A percentile compares a stretch with the other conserved stretches of the same genome.
Conservation (phyloP, 2,113 vertebrate species). For the Hippocampus guttulatus region DNA sequence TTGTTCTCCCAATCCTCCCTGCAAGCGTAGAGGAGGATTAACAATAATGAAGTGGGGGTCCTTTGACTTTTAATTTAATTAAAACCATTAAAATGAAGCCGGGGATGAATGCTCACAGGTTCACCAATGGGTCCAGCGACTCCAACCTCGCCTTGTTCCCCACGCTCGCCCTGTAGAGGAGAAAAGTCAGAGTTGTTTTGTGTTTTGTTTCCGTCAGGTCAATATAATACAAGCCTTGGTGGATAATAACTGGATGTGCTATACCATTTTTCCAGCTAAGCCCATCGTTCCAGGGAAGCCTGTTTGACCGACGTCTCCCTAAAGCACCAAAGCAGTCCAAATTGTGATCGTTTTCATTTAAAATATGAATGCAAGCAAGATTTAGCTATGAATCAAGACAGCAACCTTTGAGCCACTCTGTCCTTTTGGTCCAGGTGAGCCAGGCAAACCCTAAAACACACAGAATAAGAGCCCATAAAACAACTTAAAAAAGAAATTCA, state of each 20-base stretch:
- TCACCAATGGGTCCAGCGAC: conserved; percentile 81
- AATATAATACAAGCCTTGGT: neutral
- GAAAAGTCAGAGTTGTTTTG: neutral
- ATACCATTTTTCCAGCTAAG: conserved; percentile 87
- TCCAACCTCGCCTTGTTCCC: conserved; percentile 84
- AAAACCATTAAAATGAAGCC: neutral
- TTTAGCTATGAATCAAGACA: conserved; percentile 1
- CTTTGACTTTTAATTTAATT: neutral
- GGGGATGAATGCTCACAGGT: conserved; percentile 75
- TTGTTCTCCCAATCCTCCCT: conserved; percentile 82
- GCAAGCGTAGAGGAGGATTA: conserved; percentile 10
- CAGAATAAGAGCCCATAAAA: conserved; percentile 1
- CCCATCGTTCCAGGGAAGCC: conserved; percentile 85
- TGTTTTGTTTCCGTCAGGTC: neutral
- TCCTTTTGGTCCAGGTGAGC: conserved; percentile 84
- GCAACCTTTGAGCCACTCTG: conserved; percentile 82
- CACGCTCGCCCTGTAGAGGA: conserved; percentile 81
- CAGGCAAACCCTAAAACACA: conserved; percentile 83
- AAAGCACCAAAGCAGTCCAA: conserved; percentile 10
- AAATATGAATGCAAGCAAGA: neutral
- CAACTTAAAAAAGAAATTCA: neutral
- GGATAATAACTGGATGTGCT: conserved; percentile 18
- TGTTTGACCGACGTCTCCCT: conserved; percentile 80
- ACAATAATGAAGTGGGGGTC: conserved; percentile 4
- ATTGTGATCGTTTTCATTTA: conserved; percentile 3